Base-by-base conservation (phyloP, 2,797 vertebrate genomes). In the Mastacembelus armatus region DNA sequence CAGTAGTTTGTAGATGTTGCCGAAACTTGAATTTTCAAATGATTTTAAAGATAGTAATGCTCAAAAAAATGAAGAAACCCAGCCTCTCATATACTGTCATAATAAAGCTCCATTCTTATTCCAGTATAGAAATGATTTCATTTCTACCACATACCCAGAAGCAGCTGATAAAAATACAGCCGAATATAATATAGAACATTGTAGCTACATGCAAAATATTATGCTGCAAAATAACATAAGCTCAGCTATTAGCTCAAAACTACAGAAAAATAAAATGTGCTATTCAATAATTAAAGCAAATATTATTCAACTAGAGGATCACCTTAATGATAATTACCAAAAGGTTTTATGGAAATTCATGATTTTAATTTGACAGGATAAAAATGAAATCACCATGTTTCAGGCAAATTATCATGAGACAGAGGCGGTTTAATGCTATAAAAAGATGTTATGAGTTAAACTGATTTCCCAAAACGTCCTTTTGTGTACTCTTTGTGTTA, bases 201-300 rank as follows among this genome's bases (percentile, higher is more conserved):
- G 14, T 35, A 14, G 35, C 12, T 9, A 10, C 11, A 32, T 12
- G 14, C 8, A 22, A 3, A 59, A 40, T 7, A 27, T 51, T 27
- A 45, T 3, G 10, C 14, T 12, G 15, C 1, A 39, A 22, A 56
- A 39, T 11, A 57, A 2, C 9, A 32, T 29, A 4, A 32, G 0
- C 15, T 16, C 2, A 1, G 1, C 11, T 26, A 6, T n/a, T 32
- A 22, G 0, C 1, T 7, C 2, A 14, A 12, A 14, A 42, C n/a
- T 56, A 56, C 24, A 19, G 7, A 12, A 6, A 36, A 54, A 4
- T 38, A 35, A 22, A 60, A 45, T 29, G 4, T 26, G 7, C 6
- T 4, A 4, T 29, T 39, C 0, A n/a, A 21, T 3, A 55, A 30
- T 44, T 27, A 22, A 6, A 38, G 21, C 1, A 48, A 39, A 43